Evolutionary conservation across 2,797 vertebrate genomes (phyloP), one percentile per base, ranked within the genome.

Genomic region (Sebastes minor): DNA sequence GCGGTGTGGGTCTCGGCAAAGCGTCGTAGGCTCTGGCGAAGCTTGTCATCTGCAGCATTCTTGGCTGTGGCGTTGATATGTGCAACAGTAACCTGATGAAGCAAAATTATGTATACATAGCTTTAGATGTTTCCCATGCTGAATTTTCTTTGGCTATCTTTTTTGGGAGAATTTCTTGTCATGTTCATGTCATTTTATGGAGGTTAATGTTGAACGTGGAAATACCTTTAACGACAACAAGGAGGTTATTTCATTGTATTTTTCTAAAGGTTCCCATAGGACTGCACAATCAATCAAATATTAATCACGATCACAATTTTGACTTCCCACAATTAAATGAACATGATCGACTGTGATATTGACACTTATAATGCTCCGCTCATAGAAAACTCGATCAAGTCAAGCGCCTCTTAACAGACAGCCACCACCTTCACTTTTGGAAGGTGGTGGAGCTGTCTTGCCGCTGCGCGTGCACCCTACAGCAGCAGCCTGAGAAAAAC

Each of bases 31-130:
- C 99, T 99, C 94, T 99, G 99, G 9, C 98, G 95, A 71, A 99
- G 98, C 74, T 99, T 99, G 88, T 99, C 99, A 70, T 99, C 99
- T 5, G 99, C 99, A 64, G 99, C 98, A 22, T 99, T 99, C 93
- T 99, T 99, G 59, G 99, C 98, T 25, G 97, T 99, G 67, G 99
- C 99, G 22, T 99, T 99, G 88, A 99, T 99, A 81, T 99, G 98
- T 82, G 98, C 99, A 85, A 99, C 98, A 0, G 99, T 99, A 70
- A 99, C 99, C 99, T 99, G 84, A 32, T 67, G 5, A 46, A 8
- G 2, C 16, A 79, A n/a, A 74, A 20, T 8, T 4, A 38, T 8
- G 3, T 10, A 55, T n/a, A n/a, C 49, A 0, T 25, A 2, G 8
- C 9, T 20, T 59, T 4, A 60, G n/a, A 38, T 5, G 16, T 13